A percentile compares a stretch with the other conserved stretches of the same genome.
Evolutionary conservation across 2,888 invertebrate species (phyloP).

Genomic region (Ditylenchus weischeri): DNA sequence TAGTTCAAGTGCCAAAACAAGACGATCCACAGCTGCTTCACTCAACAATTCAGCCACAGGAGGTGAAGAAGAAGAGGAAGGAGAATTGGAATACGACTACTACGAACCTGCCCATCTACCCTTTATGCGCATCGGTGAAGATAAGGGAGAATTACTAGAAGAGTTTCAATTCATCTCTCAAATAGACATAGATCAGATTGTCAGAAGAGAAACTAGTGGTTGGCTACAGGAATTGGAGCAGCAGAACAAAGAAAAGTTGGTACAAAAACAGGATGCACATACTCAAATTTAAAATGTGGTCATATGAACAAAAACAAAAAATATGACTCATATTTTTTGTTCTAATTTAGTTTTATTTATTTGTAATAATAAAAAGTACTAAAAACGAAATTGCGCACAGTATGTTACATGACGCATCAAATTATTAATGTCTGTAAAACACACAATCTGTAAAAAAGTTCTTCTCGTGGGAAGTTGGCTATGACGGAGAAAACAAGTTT

Average conservation of each 20-base stretch:
- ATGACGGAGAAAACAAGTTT: no score
- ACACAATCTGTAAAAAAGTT: no score
- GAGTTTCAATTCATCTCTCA: conserved; percentile 38
- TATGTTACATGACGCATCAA: no score
- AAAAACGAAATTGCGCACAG: background rate
- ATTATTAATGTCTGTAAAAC: no score
- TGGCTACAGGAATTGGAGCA: conserved; percentile 7
- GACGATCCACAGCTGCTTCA: background rate
- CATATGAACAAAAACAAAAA: no score
- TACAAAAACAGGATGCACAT: conserved; percentile 14
- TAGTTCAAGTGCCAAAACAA: background rate
- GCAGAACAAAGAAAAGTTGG: background rate
- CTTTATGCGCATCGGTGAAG: background rate
- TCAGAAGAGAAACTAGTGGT: conserved; percentile 25
- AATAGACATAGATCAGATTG: conserved; percentile 53
- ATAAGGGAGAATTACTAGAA: background rate
- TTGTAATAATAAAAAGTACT: background rate
- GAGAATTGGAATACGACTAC: conserved; percentile 14
- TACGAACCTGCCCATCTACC: conserved; percentile 12
- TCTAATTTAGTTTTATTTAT: background rate
- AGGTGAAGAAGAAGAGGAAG: conserved; percentile 9
- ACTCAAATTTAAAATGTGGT: conserved; percentile 1
- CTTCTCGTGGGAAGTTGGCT: no score
- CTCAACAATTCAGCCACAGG: background rate
- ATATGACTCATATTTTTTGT: no score